Percentiles rank a stretch among this genome's conserved stretches.
Conservation (phyloP, 2,113 vertebrate species). For the Syngnathus typhle region DNA sequence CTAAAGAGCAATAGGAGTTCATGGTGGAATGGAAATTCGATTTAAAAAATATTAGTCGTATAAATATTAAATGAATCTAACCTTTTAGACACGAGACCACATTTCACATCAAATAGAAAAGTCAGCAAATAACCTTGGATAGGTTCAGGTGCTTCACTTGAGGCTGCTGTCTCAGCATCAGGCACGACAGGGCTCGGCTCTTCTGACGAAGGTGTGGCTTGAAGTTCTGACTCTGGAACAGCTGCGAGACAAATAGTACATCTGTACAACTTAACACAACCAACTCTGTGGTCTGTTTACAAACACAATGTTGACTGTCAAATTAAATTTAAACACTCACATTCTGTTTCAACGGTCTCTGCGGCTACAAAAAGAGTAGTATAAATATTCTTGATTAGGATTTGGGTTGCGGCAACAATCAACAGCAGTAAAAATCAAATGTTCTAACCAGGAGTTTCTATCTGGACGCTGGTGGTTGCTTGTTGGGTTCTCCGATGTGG, state of each 20-base stretch:
- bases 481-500: neutral
- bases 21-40: neutral
- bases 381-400: neutral
- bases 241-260: slow-evolving; percentile 20
- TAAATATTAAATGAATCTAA: neutral
- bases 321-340: slow-evolving; percentile 7
- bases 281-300: neutral
- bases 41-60: neutral
- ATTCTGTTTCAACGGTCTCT: slow-evolving; percentile 17
- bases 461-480: slow-evolving; percentile 1
- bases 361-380: slow-evolving; percentile 17
- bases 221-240: slow-evolving; percentile 17
- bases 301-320: neutral
- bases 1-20: neutral
- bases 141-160: slow-evolving; percentile 29
- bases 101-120: slow-evolving; percentile 3
- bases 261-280: neutral
- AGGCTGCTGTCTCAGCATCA: slow-evolving; percentile 15
- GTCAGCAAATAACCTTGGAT: slow-evolving; percentile 47
- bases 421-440: neutral
- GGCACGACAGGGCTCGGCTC: slow-evolving; percentile 22
- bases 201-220: slow-evolving; percentile 19
- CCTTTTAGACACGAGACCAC: slow-evolving; percentile 12
- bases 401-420: neutral
- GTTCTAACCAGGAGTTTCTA: slow-evolving; percentile 47